These are phyloP conservation scores for Porites cylindrica DNA, from an alignment of 92 coral and sea anemone species.

Conservation along the genomic window DNA sequence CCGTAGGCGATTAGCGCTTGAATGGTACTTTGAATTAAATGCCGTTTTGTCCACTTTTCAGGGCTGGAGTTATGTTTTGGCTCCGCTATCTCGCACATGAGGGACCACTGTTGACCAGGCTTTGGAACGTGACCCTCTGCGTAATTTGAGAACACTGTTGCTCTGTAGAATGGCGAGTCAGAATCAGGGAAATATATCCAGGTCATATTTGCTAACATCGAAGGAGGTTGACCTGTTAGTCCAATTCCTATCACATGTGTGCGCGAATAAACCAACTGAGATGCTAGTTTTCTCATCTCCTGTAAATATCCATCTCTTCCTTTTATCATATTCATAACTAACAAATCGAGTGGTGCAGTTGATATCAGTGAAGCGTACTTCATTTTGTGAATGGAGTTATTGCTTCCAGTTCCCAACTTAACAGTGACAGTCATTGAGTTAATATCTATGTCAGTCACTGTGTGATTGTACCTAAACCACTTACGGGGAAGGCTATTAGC, in stretches of 20 bases:
- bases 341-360: slow-evolving; percentile 61
- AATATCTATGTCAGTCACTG: slow-evolving; percentile 47
- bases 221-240: slow-evolving; percentile 60
- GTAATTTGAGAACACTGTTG: slow-evolving; percentile 76
- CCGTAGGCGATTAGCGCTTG: slow-evolving; percentile 57
- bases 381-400: background rate
- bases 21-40: slow-evolving; percentile 42
- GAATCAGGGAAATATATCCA: slow-evolving; percentile 83
- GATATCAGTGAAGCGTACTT: slow-evolving; percentile 51
- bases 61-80: slow-evolving; percentile 27
- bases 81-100: slow-evolving; percentile 76
- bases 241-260: slow-evolving; percentile 77
- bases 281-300: background rate
- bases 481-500: slow-evolving; percentile 48
- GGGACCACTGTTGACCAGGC: slow-evolving; percentile 67
- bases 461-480: slow-evolving; percentile 59
- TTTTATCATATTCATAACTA: slow-evolving; percentile 46
- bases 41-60: slow-evolving; percentile 61
- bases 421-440: slow-evolving; percentile 41
- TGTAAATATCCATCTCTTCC: slow-evolving; percentile 13
- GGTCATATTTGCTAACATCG: slow-evolving; percentile 48
- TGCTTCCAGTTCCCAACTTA: background rate
- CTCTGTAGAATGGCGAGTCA: slow-evolving; percentile 76
- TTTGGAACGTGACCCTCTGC: slow-evolving; percentile 70
- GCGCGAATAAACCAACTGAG: slow-evolving; percentile 49